A percentile compares a stretch with the other conserved stretches of the same genome.
phyloP scores from a whole-genome alignment of 2,113 vertebrate species.

The Delphinapterus leucas region DNA sequence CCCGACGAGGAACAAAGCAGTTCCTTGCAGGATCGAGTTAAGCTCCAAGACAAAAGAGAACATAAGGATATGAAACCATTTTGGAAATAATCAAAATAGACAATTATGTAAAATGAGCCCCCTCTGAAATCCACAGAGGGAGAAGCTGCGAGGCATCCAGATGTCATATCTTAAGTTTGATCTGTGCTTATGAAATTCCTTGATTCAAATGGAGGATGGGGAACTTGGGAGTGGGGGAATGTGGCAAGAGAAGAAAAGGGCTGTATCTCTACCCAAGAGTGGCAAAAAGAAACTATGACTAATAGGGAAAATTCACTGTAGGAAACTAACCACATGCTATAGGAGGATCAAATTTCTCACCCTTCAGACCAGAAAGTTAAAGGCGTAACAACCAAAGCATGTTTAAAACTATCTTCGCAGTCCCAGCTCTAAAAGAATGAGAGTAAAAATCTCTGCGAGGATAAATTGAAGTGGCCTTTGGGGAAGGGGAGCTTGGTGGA shows the following conservation, averaged over 20 bases:
- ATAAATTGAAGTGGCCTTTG: background rate
- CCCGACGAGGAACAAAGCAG: background rate
- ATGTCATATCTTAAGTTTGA: background rate
- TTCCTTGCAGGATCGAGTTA: background rate
- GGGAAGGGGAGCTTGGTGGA: background rate
- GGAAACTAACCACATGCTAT: constrained; percentile 43
- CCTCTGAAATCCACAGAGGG: background rate
- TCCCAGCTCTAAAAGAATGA: background rate
- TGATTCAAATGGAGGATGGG: background rate
- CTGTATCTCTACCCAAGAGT: background rate
- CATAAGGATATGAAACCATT: background rate
- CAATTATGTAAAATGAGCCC: background rate
- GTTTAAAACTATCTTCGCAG: background rate
- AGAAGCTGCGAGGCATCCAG: background rate
- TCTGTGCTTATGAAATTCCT: background rate
- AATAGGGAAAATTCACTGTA: constrained; percentile 35
- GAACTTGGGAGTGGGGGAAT: background rate
- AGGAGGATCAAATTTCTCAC: constrained; percentile 54
- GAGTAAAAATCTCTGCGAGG: background rate
- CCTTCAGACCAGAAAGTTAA: constrained; percentile 17
- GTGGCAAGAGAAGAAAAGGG: background rate
- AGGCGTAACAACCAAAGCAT: background rate
- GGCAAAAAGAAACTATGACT: constrained; percentile 53
- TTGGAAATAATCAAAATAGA: constrained; percentile 13
- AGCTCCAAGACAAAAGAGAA: background rate